Evolutionary conservation across 2,888 invertebrate genomes (phyloP).

Genomic region (Acanthopleura granulata): DNA sequence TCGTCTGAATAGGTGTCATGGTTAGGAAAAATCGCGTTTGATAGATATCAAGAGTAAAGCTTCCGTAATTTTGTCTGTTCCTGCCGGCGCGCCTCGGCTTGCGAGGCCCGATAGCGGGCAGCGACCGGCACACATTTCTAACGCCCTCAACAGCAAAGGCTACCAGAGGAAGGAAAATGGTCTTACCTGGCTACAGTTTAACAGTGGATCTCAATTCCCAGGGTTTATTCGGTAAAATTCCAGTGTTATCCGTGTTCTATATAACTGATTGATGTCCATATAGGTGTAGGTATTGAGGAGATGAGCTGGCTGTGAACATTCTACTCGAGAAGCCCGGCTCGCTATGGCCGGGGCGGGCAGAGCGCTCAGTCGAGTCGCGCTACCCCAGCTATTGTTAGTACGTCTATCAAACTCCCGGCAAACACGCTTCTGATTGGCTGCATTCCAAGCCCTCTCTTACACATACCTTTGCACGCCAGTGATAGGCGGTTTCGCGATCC

Average conservation of each 20-base stretch:
- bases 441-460: conserved; percentile 10
- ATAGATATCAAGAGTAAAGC: background rate
- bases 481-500: conserved; percentile 17
- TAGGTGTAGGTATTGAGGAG: background rate
- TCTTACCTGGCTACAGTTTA: too few species aligned
- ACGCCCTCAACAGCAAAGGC: too few species aligned
- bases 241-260: too few species aligned
- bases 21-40: background rate
- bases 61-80: background rate
- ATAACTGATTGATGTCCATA: too few species aligned
- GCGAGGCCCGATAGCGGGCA: too few species aligned
- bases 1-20: background rate
- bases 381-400: conserved; percentile 18
- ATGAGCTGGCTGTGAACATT: background rate
- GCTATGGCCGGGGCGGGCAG: background rate
- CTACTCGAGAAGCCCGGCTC: background rate
- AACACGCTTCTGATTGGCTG: conserved; percentile 16
- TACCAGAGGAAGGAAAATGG: too few species aligned
- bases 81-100: too few species aligned
- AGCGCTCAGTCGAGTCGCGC: background rate
- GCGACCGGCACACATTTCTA: too few species aligned
- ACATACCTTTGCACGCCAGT: conserved; percentile 16
- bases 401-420: conserved; percentile 6
- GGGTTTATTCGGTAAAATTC: too few species aligned
- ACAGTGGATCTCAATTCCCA: too few species aligned